These are phyloP conservation scores for Campoletis sonorensis DNA, from an alignment of 1,140 invertebrate genomes.

Conservation along the genomic window DNA sequence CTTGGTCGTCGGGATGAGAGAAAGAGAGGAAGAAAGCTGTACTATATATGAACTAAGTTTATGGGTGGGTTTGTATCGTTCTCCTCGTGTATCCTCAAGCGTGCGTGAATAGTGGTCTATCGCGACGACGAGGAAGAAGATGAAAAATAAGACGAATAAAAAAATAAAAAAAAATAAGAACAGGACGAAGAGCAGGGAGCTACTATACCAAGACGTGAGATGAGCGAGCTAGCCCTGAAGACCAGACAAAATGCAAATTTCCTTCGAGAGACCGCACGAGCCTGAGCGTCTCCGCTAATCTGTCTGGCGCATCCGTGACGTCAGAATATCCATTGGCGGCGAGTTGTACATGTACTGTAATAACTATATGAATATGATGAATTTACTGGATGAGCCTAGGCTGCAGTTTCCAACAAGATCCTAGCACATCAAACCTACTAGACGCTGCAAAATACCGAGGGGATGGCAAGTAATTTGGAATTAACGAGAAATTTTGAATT, in stretches of 20 bases:
- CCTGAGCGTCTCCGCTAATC: slow-evolving; percentile 67
- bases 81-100: slow-evolving; percentile 19
- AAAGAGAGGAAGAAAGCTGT: not conserved
- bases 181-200: slow-evolving; percentile 46
- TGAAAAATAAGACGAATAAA: slow-evolving; percentile 2
- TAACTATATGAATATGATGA: slow-evolving; percentile 1
- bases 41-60: slow-evolving; percentile 43
- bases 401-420: not conserved
- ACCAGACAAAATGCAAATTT: slow-evolving; percentile 73
- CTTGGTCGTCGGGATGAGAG: slow-evolving; percentile 26
- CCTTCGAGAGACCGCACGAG: slow-evolving; percentile 36
- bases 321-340: slow-evolving; percentile 62
- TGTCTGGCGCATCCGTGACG: slow-evolving; percentile 72
- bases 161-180: no score
- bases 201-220: slow-evolving; percentile 16
- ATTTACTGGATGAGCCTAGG: not conserved
- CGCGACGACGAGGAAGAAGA: not conserved
- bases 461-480: no score
- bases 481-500: no score
- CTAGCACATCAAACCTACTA: not conserved
- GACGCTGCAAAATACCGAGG: no score
- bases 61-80: slow-evolving; percentile 48
- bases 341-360: slow-evolving; percentile 39
- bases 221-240: slow-evolving; percentile 6
- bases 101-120: slow-evolving; percentile 24